These are phyloP conservation scores for Hyposmocoma kahamanoa DNA, from an alignment of 1,140 invertebrate genomes.

Conservation along the genomic window DNA sequence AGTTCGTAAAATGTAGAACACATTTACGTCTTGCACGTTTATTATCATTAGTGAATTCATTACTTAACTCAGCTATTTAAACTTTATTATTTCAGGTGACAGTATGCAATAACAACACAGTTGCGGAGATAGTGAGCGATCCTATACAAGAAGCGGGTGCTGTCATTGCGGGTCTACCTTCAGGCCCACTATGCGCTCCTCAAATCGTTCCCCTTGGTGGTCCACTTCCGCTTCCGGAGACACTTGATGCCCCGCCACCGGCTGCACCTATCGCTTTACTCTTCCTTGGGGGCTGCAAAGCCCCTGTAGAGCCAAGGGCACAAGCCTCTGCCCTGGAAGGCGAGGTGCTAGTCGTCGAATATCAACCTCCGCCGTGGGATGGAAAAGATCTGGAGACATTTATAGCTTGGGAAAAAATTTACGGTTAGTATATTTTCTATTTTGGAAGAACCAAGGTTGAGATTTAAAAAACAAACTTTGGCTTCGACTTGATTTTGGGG, in stretches of 20 bases:
- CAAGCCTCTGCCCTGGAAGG: constrained; percentile 75
- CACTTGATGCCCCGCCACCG: constrained; percentile 12
- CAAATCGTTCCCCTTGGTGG: constrained; percentile 35
- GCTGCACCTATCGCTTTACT: constrained; percentile 73
- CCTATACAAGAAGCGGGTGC: constrained; percentile 52
- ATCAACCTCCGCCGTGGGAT: constrained; percentile 71
- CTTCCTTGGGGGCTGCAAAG: constrained; percentile 77
- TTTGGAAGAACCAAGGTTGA: too few species aligned
- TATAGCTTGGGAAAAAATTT: constrained; percentile 66
- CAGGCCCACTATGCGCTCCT: constrained; percentile 47
- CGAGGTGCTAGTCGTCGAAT: constrained; percentile 77
- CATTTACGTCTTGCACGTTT: too few species aligned
- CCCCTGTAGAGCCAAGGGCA: constrained; percentile 76
- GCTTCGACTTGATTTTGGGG: too few species aligned
- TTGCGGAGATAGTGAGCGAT: constrained; percentile 56
- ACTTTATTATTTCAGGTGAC: constrained; percentile 51
- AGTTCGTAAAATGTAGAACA: too few species aligned
- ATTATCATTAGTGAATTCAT: too few species aligned
- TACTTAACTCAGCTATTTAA: too few species aligned
- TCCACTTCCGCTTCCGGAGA: constrained; percentile 36
- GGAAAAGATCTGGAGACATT: constrained; percentile 63
- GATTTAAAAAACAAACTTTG: too few species aligned
- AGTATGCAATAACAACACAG: constrained; percentile 50
- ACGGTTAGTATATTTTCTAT: constrained; percentile 58
- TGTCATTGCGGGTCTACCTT: constrained; percentile 42